phyloP scores from a whole-genome alignment of 1,140 invertebrate species.

The Lerema accius region DNA sequence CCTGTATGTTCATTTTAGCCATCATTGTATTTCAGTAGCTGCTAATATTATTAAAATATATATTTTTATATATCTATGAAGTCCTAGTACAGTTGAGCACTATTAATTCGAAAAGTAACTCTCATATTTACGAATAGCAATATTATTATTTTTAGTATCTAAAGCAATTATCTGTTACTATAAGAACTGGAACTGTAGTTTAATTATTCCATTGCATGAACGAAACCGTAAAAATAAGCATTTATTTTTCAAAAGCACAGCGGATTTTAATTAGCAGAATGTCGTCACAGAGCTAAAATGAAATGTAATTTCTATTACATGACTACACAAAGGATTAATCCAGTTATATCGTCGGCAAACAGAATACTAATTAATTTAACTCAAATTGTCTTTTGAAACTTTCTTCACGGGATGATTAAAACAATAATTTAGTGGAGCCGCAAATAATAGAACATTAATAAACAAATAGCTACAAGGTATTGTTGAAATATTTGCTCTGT shows the following conservation, averaged over 20 bases:
- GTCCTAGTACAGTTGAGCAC: no score
- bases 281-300: slow-evolving; percentile 10
- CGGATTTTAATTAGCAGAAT: not conserved
- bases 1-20: no score
- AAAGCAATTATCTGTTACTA: no score
- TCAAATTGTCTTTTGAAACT: slow-evolving; percentile 24
- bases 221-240: not conserved
- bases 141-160: no score
- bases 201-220: no score
- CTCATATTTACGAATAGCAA: no score
- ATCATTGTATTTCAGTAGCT: no score
- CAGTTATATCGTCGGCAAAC: slow-evolving; percentile 14
- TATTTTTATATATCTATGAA: no score
- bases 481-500: slow-evolving; percentile 20
- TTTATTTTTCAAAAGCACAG: not conserved
- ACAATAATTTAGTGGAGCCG: slow-evolving; percentile 21
- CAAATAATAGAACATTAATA: slow-evolving; percentile 19
- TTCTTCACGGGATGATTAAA: slow-evolving; percentile 23
- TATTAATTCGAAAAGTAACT: no score
- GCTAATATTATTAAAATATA: no score
- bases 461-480: slow-evolving; percentile 26
- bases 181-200: no score
- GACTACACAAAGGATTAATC: slow-evolving; percentile 23
- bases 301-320: slow-evolving; percentile 17
- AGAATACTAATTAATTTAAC: slow-evolving; percentile 24